Evolutionary conservation across 2,113 vertebrate species (phyloP).

Genomic region (Callithrix jacchus): DNA sequence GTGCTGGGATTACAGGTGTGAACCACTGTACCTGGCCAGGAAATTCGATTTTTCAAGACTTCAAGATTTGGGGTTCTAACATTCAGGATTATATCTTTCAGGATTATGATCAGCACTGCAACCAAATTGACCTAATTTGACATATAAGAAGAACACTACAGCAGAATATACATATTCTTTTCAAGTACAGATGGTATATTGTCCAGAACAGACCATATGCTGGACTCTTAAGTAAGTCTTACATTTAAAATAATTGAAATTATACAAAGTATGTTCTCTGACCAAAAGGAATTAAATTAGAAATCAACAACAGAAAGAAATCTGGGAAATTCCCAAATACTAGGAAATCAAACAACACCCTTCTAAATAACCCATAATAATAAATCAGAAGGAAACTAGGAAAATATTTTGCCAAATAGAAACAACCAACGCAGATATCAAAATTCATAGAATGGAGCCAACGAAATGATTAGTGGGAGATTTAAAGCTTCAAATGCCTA

Average conservation of each 20-base stretch:
- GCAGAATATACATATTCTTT: background rate
- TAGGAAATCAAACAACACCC: background rate
- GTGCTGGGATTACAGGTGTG: too few species aligned
- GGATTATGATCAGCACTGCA: background rate
- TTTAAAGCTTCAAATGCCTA: background rate
- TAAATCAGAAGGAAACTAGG: background rate
- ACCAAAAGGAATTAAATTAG: background rate
- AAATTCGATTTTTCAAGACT: background rate
- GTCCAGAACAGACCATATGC: background rate
- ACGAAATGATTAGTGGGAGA: background rate
- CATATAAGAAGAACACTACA: background rate
- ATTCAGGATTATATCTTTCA: background rate
- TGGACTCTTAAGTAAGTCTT: background rate
- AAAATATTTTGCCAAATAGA: conserved; percentile 7
- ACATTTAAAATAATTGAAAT: background rate
- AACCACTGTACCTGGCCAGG: background rate
- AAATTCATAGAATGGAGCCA: background rate
- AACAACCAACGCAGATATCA: background rate
- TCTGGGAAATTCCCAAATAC: background rate
- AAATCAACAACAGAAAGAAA: background rate
- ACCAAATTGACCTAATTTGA: background rate
- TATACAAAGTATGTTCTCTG: background rate
- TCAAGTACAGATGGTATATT: background rate
- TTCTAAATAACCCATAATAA: background rate
- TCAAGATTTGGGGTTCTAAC: background rate